Percentiles rank a stretch among this genome's conserved stretches.
These are phyloP conservation scores for Salvelinus namaycush DNA, from an alignment of 2,113 vertebrate genomes.

Conservation along the genomic window DNA sequence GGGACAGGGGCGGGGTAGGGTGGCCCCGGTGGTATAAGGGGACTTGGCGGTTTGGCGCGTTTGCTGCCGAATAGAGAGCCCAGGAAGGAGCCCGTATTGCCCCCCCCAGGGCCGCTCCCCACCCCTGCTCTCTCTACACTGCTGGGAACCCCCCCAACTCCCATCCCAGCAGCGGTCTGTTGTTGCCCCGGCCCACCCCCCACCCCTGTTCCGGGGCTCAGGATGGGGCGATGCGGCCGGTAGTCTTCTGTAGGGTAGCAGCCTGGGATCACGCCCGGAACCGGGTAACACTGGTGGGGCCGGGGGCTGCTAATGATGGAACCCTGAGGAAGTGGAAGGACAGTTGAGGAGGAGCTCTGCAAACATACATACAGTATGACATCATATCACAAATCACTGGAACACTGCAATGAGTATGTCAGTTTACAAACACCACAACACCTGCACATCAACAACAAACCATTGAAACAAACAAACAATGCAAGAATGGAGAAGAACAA, in stretches of 20 bases:
- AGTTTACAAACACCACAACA: background rate
- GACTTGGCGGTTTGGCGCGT: slow-evolving; percentile 83
- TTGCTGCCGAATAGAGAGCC: slow-evolving; percentile 91
- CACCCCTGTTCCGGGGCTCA: slow-evolving; percentile 81
- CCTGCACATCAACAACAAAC: slow-evolving; percentile 2
- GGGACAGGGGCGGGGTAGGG: slow-evolving; percentile 83
- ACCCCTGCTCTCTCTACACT: slow-evolving; percentile 72
- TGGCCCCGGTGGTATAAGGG: slow-evolving; percentile 79
- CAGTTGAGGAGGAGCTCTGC: slow-evolving; percentile 9
- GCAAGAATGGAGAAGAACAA: too few species aligned
- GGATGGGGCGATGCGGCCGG: slow-evolving; percentile 88
- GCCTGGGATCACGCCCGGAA: slow-evolving; percentile 68
- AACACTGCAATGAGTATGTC: background rate
- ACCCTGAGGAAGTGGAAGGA: slow-evolving; percentile 69
- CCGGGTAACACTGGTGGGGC: slow-evolving; percentile 83
- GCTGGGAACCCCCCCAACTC: slow-evolving; percentile 72
- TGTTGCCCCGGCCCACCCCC: slow-evolving; percentile 84
- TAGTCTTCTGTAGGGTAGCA: slow-evolving; percentile 83
- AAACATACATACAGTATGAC: background rate
- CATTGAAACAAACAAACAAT: background rate
- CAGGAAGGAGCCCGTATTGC: slow-evolving; percentile 87
- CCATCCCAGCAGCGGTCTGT: slow-evolving; percentile 83
- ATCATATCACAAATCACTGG: background rate
- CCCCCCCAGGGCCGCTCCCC: slow-evolving; percentile 75
- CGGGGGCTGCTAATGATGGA: slow-evolving; percentile 94